Base-by-base conservation (phyloP, 1,140 invertebrate species). In the Bathynomus jamesi region DNA sequence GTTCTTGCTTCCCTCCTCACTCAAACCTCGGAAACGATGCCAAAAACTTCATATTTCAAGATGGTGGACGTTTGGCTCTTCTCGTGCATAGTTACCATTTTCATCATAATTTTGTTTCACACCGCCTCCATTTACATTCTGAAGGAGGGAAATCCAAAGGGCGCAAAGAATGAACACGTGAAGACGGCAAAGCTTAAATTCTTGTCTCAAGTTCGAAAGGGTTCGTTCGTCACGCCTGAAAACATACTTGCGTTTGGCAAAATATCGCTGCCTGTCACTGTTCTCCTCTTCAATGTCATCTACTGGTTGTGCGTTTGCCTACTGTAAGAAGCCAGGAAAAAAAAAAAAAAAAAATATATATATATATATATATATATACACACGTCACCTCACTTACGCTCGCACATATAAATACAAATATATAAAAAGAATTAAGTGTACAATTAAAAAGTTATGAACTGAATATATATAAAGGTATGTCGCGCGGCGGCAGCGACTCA, bases 11-110 rank as follows among this genome's bases (percentile, higher is more conserved):
- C 69, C 1, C 69, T 70, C 17, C 61, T 40, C 27, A 30, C 61
- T 3, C 67, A 68, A 40, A 40, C 67, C 24, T 63, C 67, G 2
- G 30, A 60, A n/a, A 28, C 67, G 1, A 27, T 68, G 17, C 67
- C 67, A n/a, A 68, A 68, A 28, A 68, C 67, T 7, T 68, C 67
- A 13, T 68, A 68, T 28, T 68, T 68, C 30, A 68, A 68, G 27
- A 25, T 68, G 31, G 27, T 68, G 1, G 67, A 68, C 31, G 30
- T 68, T 11, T 68, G 67, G 67, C 31, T 68, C 13, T 68, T 68
- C 31, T 4, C 27, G 0, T 13, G 25, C 31, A 68, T 68, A 25
- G 67, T 68, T 7, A 32, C 30, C 32, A 68, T 68, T 60, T 68
- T 68, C 31, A 8, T 46, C 21, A 28, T 40, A 17, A 30, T 68